Percentiles rank a stretch among this genome's conserved stretches.
Evolutionary conservation across 1,140 invertebrate genomes (phyloP).

Genomic region (Drosophila ogumai): DNA sequence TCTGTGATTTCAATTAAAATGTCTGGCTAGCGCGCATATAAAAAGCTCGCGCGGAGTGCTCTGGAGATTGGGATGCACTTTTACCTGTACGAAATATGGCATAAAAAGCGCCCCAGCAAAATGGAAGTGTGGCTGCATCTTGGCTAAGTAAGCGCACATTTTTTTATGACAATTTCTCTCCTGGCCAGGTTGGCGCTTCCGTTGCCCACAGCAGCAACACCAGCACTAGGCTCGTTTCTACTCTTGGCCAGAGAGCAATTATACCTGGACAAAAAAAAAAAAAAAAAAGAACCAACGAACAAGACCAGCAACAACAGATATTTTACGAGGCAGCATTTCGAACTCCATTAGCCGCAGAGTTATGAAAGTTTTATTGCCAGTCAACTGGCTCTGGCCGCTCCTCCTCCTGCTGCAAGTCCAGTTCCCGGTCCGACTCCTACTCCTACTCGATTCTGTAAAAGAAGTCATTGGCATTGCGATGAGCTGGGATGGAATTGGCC

Average conservation of each 20-base stretch:
- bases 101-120: constrained; percentile 31
- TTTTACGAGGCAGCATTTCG: constrained; percentile 81
- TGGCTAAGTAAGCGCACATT: constrained; percentile 9
- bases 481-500: constrained; percentile 21
- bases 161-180: constrained; percentile 78
- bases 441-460: constrained; percentile 21
- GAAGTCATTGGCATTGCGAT: constrained; percentile 75
- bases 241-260: constrained; percentile 61
- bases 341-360: constrained; percentile 82
- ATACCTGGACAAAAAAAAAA: constrained; percentile 37
- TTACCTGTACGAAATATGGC: constrained; percentile 54
- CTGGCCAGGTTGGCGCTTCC: constrained; percentile 73
- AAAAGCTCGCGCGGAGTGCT: constrained; percentile 18
- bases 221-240: constrained; percentile 21
- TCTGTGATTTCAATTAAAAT: constrained; percentile 82
- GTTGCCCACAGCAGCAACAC: constrained; percentile 49
- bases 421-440: constrained; percentile 2
- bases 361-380: constrained; percentile 83
- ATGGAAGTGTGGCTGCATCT: constrained; percentile 11
- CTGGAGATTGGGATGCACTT: constrained; percentile 27
- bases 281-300: background rate
- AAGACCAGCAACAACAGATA: constrained; percentile 61
- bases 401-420: constrained; percentile 9
- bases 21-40: constrained; percentile 56
- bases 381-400: constrained; percentile 54